A percentile compares a stretch with the other conserved stretches of the same genome.
phyloP scores from a whole-genome alignment of 2,888 invertebrate genomes.

The Chrysopilus asiliformis region DNA sequence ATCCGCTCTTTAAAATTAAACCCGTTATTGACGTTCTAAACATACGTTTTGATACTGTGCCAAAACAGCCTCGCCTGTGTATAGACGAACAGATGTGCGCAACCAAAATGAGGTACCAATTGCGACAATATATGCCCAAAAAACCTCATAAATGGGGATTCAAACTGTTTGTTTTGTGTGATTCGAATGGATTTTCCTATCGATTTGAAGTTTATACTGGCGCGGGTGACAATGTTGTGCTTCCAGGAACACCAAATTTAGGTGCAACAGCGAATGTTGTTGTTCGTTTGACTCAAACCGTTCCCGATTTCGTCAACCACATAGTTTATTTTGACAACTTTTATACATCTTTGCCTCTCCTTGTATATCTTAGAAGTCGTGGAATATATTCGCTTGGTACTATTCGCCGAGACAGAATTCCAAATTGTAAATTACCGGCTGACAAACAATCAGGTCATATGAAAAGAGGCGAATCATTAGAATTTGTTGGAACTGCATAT shows the following conservation, averaged over 20 bases:
- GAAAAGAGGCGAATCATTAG: constrained; percentile 1
- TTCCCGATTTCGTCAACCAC: constrained; percentile 1
- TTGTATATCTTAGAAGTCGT: constrained; percentile 3
- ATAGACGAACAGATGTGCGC: constrained; percentile 19
- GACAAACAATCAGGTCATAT: neutral
- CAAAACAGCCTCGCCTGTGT: constrained; percentile 15
- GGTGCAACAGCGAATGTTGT: constrained; percentile 15
- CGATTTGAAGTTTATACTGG: constrained; percentile 15
- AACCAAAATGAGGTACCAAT: constrained; percentile 15
- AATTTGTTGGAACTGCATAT: constrained; percentile 5
- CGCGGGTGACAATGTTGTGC: constrained; percentile 14
- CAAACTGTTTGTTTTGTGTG: constrained; percentile 18
- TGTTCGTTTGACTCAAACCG: constrained; percentile 10
- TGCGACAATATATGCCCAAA: constrained; percentile 18
- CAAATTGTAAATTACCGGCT: constrained; percentile 7
- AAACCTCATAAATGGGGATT: constrained; percentile 19
- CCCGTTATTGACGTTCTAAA: constrained; percentile 12
- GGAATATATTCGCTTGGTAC: constrained; percentile 9
- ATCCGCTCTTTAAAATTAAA: constrained; percentile 14
- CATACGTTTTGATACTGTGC: constrained; percentile 15
- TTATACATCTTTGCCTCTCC: constrained; percentile 6
- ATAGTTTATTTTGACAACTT: constrained; percentile 7
- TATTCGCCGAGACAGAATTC: neutral
- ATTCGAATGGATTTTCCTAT: constrained; percentile 17
- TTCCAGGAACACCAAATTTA: constrained; percentile 13